Evolutionary conservation across 2,888 invertebrate genomes (phyloP), one percentile per base, ranked within the genome.

Genomic region (Apamea monoglypha): DNA sequence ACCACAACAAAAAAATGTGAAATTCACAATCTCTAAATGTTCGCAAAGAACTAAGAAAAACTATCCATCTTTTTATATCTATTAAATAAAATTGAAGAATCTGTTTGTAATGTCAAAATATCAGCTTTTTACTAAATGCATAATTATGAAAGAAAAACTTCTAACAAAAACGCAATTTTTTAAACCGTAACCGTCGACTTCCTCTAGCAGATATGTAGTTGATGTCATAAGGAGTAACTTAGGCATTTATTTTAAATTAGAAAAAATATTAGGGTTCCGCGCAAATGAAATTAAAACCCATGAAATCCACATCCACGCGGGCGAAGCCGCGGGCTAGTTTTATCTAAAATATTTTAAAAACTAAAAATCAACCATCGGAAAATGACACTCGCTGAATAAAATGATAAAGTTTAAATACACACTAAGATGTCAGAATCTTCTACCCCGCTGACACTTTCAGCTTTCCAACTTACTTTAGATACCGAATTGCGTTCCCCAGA

Each of bases 391-490:
- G 10, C 18, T 63, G 0, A 76, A 77, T 4, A 16, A 77, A 25
- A 40, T 18, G 25, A 12, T 29, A 50, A 77, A 44, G 16, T 77
- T 44, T 32, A 12, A 47, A 12, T 47, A 25, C 44, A 25, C 25
- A n/a, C 16, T 14, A 66, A 66, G 25, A 70, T 50, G 25, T 25
- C 63, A 78, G 5, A 70, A 69, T 47, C 59, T 82, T 56, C 66
- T 32, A 32, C 16, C 29, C 32, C 25, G 25, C 21, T 59, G 71
- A 56, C 53, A 71, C 29, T 61, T 80, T 71, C n/a, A 68, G 61
- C 69, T 64, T 82, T 21, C 25, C 16, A 80, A 80, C 68, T 83
- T 59, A 74, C 67, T 67, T 72, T 53, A n/a, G 12, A n/a, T 56
- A 53, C 64, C n/a, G n/a, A 71, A 84, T 53, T 40, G 44, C 50